Evolutionary conservation across 2,113 vertebrate genomes (phyloP), one percentile per base, ranked within the genome.

Genomic region (Gambusia affinis): DNA sequence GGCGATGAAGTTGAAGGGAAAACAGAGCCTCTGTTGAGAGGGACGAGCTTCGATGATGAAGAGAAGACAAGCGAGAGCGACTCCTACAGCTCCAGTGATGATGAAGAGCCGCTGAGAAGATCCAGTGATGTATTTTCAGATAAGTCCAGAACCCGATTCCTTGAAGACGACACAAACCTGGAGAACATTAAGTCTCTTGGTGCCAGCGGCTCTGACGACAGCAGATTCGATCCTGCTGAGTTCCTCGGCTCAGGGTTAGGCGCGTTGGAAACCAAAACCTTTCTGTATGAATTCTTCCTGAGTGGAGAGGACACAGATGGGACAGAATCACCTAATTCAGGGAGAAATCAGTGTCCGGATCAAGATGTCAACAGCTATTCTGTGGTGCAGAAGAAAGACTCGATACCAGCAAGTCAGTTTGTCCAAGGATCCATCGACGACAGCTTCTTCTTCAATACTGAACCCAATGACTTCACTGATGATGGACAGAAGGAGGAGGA

Each of bases 361-460:
- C 70, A 79, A 28, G 69, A 70, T 1, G 12, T 3, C 6, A 68
- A 70, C 72, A 75, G 29, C 54, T 71, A 75, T 47, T 79, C 76
- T 19, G 57, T 42, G 24, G 44, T 71, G 17, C 68, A 89, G 66
- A 72, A 54, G 30, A 64, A 44, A 24, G 72, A 83, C 0, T 27
- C 7, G 29, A 60, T 8, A 72, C 54, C 39, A 10, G 77, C 63
- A 17, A 82, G 35, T 60, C 66, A 75, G 4, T 64, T 77, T 2
- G 67, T 79, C 64, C 70, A 81, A 30, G 88, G 87, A 44, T 90
- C 88, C 1, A 29, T 90, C 37, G 89, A 91, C 44, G 86, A 90
- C 0, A 42, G 70, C 64, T 92, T 93, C 78, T 88, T 90, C 78
- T 89, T 86, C 15, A 71, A 76, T 47, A 42, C 63, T 17, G 84